Percentiles rank a stretch among this genome's conserved stretches.
phyloP scores from a whole-genome alignment of 2,113 vertebrate species.

The Oreochromis spilurus region DNA sequence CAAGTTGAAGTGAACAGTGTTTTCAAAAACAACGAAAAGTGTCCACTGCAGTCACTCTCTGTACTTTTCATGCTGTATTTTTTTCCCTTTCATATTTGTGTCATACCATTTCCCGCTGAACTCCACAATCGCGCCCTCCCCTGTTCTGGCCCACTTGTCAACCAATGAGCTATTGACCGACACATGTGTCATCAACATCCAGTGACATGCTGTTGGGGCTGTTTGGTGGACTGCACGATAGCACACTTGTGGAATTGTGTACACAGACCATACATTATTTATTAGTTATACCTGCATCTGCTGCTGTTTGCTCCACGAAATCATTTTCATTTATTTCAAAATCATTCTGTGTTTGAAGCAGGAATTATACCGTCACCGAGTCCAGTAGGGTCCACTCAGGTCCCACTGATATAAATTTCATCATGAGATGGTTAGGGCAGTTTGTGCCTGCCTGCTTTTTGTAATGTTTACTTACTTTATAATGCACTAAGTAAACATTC shows the following conservation, averaged over 20 bases:
- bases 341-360: not conserved
- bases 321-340: not conserved
- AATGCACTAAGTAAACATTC: not conserved
- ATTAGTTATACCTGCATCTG: not conserved
- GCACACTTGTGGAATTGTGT: not conserved
- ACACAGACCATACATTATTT: not conserved
- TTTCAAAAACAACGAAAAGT: not conserved
- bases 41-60: not conserved
- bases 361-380: not conserved
- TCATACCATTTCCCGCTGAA: not conserved
- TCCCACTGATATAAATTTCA: not conserved
- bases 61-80: not conserved
- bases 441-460: not conserved
- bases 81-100: not conserved
- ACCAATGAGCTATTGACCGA: not conserved
- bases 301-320: not conserved
- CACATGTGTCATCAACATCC: not conserved
- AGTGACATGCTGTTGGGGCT: not conserved
- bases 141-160: not conserved
- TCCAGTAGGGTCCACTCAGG: not conserved
- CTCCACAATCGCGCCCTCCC: not conserved
- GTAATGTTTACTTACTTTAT: not conserved
- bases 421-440: not conserved
- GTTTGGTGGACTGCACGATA: not conserved
- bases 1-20: not conserved